These are phyloP conservation scores for Haliaeetus leucogaster DNA, from an alignment of 2,113 vertebrate species.

Conservation along the genomic window DNA sequence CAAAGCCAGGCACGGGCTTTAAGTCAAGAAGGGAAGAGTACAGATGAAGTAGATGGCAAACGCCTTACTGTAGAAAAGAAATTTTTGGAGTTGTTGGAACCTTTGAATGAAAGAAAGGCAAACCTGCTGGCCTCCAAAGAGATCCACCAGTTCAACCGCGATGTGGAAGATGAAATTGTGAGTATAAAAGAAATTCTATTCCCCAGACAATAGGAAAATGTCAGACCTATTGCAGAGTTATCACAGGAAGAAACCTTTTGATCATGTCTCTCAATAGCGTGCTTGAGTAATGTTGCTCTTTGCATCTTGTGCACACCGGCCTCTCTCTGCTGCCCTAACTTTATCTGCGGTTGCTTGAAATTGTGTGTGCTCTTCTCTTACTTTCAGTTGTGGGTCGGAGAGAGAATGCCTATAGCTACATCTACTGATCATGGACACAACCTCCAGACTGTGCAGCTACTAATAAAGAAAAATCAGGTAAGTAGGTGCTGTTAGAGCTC, in stretches of 20 bases:
- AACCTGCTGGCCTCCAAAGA: slow-evolving; percentile 91
- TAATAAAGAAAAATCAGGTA: slow-evolving; percentile 99
- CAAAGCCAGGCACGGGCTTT: slow-evolving; percentile 89
- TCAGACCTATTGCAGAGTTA: background rate
- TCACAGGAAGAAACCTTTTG: background rate
- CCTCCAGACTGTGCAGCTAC: slow-evolving; percentile 93
- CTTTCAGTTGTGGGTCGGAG: slow-evolving; percentile 84
- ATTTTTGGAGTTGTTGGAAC: slow-evolving; percentile 88
- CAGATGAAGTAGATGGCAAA: slow-evolving; percentile 90
- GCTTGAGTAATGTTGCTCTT: background rate
- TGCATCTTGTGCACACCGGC: background rate
- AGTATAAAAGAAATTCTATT: slow-evolving; percentile 35
- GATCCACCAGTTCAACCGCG: slow-evolving; percentile 94
- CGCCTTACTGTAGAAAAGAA: slow-evolving; percentile 86
- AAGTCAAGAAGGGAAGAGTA: slow-evolving; percentile 89
- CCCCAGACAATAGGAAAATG: background rate
- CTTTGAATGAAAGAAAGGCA: slow-evolving; percentile 82
- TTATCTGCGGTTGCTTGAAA: background rate
- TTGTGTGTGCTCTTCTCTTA: background rate
- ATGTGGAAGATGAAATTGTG: slow-evolving; percentile 96
- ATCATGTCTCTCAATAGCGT: background rate
- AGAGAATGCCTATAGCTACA: slow-evolving; percentile 90
- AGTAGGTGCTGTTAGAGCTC: background rate
- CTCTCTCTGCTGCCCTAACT: background rate
- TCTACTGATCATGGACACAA: slow-evolving; percentile 95